Conservation (phyloP, 1,140 invertebrate genomes). For the Scaptomyza pallida region DNA sequence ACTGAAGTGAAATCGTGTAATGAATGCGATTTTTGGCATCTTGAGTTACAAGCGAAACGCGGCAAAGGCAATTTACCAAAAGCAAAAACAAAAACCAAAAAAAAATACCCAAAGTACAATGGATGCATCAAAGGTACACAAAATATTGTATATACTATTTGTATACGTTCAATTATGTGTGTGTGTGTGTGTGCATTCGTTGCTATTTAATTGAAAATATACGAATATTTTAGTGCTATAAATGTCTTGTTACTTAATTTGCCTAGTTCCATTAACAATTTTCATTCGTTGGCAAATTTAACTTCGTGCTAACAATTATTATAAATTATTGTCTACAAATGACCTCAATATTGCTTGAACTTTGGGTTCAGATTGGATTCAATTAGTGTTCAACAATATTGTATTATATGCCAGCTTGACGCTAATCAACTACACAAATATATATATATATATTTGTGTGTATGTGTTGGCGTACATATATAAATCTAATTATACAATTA, state of each 20-base stretch:
- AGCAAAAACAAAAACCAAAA: too few relatives aligned
- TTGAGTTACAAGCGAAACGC: slow-evolving; percentile 55
- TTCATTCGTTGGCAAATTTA: background rate
- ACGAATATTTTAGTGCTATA: too few relatives aligned
- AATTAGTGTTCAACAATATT: background rate
- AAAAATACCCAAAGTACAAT: background rate
- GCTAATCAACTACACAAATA: slow-evolving; percentile 42
- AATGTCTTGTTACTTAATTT: background rate
- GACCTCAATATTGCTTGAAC: background rate
- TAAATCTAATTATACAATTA: slow-evolving; percentile 54
- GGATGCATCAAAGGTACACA: background rate
- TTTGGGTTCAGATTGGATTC: background rate
- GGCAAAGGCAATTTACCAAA: slow-evolving; percentile 43
- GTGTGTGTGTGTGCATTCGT: too few relatives aligned
- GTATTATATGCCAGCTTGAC: background rate
- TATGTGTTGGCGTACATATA: background rate
- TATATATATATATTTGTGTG: background rate
- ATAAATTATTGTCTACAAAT: background rate
- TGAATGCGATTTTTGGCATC: slow-evolving; percentile 59
- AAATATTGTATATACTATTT: background rate
- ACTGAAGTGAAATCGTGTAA: slow-evolving; percentile 49
- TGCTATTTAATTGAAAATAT: background rate
- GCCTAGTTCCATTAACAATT: background rate
- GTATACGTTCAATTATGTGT: slow-evolving; percentile 17
- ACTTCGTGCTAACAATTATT: background rate